Evolutionary conservation across 2,888 invertebrate genomes (phyloP), one percentile per base, ranked within the genome.

Genomic region (Cephus spinipes): DNA sequence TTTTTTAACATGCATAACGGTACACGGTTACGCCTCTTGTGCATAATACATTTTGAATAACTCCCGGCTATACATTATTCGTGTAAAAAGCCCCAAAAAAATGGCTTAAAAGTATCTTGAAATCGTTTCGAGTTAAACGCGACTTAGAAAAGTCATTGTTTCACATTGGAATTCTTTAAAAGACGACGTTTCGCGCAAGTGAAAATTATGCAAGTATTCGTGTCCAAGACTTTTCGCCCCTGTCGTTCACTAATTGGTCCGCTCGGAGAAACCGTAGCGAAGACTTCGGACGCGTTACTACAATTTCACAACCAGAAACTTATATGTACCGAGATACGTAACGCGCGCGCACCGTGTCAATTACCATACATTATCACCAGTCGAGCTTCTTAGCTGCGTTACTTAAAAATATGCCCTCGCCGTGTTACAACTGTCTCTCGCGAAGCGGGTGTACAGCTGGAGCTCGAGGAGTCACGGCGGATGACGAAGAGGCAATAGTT

Each of bases 291-390:
- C 71, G 71, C 31, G 31, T 31, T 71, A 71, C 32, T 71, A 71
- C 71, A 71, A 33, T 71, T 71, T 71, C 71, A 71, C 71, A 71
- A 71, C 71, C 32, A 33, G 33, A 33, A 31, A 33, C 31, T 31
- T 33, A 33, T 71, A 78, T 76, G 68, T 76, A 32, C 68, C 79
- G 74, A 81, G 74, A 80, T 77, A 83, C 82, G 83, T 84, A 88
- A 85, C 84, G 79, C 78, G 83, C 77, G 82, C 83, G 82, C 83
- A 84, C 81, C 83, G 86, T 89, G 87, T 83, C 86, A 90, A 90
- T 90, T 90, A 90, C 84, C 88, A 83, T 84, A 86, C 83, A 89
- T 90, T 90, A 90, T 89, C 89, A 84, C 85, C 83, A 77, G 79
- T 85, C 83, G 85, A 55, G 84, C 83, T 87, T 81, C 83, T 83